Evolutionary conservation across 2,113 vertebrate species (phyloP), one percentile per base, ranked within the genome.

Genomic region (Rhinoderma darwinii): DNA sequence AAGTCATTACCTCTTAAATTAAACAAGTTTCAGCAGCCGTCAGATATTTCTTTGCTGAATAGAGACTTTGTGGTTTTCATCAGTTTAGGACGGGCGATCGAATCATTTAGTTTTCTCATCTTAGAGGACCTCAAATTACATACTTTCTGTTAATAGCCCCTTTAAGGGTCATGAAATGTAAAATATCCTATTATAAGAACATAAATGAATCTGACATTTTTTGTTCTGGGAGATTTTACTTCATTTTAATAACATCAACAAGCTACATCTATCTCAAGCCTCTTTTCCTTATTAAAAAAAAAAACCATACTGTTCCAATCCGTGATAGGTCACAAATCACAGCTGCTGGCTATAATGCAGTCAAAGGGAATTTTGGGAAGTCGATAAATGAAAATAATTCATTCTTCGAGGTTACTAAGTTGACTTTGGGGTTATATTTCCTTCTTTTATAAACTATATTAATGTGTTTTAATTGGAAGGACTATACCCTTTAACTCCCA

Each of bases 381-480:
- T 72, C 20, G 20, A 72, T 72, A 41, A 72, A 72, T 72, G 20
- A 37, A 25, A 72, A 41, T 72, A 72, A 72, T 72, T 72, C 68
- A 72, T 72, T 41, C 20, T 39, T 72, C 35, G 22, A 9, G 68
- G 37, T 72, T 72, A 41, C 68, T 17, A 41, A 41, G 35, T 72
- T 72, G 68, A 72, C 68, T 15, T 72, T 39, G 9, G 68, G 37
- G 68, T 72, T 72, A 25, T 72, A 72, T 72, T 72, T 72, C 68
- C 68, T 70, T 72, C 35, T 22, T 41, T 72, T 72, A 72, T 72
- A 72, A 72, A 72, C 68, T 25, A 72, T 72, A 72, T 72, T 72
- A 72, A 72, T 72, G 68, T 72, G 68, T 72, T 72, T 72, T 72
- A 72, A 72, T 72, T 72, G 68, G 68, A 72, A 72, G 68, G 68